Conservation (phyloP, 2,797 vertebrate genomes). For the Eupleurogrammus muticus region DNA sequence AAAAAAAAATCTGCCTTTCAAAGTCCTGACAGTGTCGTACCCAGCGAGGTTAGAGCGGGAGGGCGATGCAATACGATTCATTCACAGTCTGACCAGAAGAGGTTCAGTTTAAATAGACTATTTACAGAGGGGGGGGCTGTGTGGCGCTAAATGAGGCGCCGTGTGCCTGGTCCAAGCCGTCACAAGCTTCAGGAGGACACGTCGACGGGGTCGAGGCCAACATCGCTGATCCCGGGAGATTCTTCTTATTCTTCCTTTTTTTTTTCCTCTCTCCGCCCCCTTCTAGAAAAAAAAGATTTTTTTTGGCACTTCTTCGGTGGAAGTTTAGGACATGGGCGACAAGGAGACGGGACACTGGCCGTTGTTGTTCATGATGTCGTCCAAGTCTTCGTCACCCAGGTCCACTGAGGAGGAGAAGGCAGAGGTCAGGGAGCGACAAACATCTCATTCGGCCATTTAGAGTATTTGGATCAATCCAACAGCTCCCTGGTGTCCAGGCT, state of each 20-base stretch:
- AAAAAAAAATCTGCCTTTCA: background rate
- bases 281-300: too few species aligned
- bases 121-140: slow-evolving; percentile 66
- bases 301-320: slow-evolving; percentile 74
- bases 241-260: background rate
- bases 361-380: slow-evolving; percentile 88
- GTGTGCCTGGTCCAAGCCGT: slow-evolving; percentile 54
- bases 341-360: slow-evolving; percentile 81
- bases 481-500: too few species aligned
- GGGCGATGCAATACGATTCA: slow-evolving; percentile 54
- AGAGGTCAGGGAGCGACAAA: slow-evolving; percentile 9
- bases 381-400: slow-evolving; percentile 85
- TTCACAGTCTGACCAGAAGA: slow-evolving; percentile 71
- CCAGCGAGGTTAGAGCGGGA: slow-evolving; percentile 61
- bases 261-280: too few species aligned
- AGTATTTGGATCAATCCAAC: too few species aligned
- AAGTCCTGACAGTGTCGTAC: slow-evolving; percentile 51
- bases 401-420: slow-evolving; percentile 75
- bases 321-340: slow-evolving; percentile 82
- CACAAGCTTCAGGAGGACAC: slow-evolving; percentile 65
- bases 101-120: slow-evolving; percentile 74
- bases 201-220: slow-evolving; percentile 60
- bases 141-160: slow-evolving; percentile 45
- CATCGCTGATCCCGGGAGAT: slow-evolving; percentile 51
- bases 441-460: too few species aligned